Conservation (phyloP, 2,888 invertebrate species). For the Tinea semifulvella region DNA sequence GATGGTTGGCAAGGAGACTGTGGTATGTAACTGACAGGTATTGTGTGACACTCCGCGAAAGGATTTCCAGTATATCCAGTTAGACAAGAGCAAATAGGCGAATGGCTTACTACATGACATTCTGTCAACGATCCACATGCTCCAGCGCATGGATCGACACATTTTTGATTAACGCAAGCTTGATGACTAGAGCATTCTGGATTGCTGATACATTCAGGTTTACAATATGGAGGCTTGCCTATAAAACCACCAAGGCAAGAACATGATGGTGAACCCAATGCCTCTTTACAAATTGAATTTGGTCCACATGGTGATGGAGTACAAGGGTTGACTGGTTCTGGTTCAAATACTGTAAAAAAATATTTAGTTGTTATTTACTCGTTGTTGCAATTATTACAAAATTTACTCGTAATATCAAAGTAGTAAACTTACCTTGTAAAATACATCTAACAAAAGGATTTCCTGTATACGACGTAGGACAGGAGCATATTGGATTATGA, state of each 20-base stretch:
- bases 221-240: constrained; percentile 79
- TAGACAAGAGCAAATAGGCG: constrained; percentile 75
- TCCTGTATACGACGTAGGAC: constrained; percentile 72
- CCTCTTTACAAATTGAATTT: constrained; percentile 75
- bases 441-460: constrained; percentile 80
- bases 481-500: constrained; percentile 83
- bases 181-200: constrained; percentile 74
- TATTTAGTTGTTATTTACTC: neutral
- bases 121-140: constrained; percentile 77
- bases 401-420: no score
- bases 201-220: constrained; percentile 82
- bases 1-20: constrained; percentile 69
- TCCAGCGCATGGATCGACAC: constrained; percentile 76
- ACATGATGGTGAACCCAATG: constrained; percentile 75
- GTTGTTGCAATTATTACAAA: neutral
- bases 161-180: constrained; percentile 81
- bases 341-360: constrained; percentile 39
- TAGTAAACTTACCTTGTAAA: constrained; percentile 25
- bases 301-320: constrained; percentile 84
- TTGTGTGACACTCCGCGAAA: constrained; percentile 69
- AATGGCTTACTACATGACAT: constrained; percentile 79
- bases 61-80: constrained; percentile 79
- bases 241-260: constrained; percentile 74
- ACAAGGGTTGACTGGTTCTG: constrained; percentile 71
- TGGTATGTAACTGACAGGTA: constrained; percentile 42